phyloP scores from a whole-genome alignment of 2,888 invertebrate genomes.

The Pterostichus madidus region DNA sequence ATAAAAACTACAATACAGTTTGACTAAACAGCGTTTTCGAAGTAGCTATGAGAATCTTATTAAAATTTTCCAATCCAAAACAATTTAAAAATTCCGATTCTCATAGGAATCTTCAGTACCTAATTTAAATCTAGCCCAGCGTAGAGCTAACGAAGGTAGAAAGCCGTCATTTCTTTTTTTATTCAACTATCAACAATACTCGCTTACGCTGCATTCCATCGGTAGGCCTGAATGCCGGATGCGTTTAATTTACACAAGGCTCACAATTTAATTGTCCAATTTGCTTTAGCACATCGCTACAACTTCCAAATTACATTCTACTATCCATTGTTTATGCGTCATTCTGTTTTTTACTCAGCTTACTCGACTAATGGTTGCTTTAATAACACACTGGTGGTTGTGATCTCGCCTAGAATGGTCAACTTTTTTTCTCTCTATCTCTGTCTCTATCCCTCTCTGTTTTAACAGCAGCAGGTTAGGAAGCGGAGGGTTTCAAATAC shows the following conservation, averaged over 20 bases:
- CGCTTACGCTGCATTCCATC: conserved; percentile 36
- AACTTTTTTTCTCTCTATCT: too few relatives aligned
- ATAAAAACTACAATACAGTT: too few relatives aligned
- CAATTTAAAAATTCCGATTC: background rate
- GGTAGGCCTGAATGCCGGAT: conserved; percentile 38
- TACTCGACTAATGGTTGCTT: conserved; percentile 9
- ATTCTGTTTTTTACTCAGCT: conserved; percentile 37
- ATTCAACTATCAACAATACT: conserved; percentile 42
- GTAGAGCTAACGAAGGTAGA: conserved; percentile 34
- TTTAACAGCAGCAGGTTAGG: too few relatives aligned
- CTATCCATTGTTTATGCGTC: conserved; percentile 56
- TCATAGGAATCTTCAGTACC: conserved; percentile 1
- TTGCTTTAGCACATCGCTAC: conserved; percentile 53
- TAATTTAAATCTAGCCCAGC: conserved; percentile 12
- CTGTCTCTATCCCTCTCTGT: too few relatives aligned
- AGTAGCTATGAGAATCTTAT: too few relatives aligned
- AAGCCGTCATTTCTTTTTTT: conserved; percentile 8
- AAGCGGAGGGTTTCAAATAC: too few relatives aligned
- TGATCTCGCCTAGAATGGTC: background rate
- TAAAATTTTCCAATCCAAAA: too few relatives aligned
- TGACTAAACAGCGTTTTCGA: too few relatives aligned
- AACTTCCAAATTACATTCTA: conserved; percentile 56
- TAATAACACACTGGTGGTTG: background rate
- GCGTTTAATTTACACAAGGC: conserved; percentile 52
- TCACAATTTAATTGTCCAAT: conserved; percentile 55